phyloP scores from a whole-genome alignment of 1,140 invertebrate genomes.

The Drosophila hydei region DNA sequence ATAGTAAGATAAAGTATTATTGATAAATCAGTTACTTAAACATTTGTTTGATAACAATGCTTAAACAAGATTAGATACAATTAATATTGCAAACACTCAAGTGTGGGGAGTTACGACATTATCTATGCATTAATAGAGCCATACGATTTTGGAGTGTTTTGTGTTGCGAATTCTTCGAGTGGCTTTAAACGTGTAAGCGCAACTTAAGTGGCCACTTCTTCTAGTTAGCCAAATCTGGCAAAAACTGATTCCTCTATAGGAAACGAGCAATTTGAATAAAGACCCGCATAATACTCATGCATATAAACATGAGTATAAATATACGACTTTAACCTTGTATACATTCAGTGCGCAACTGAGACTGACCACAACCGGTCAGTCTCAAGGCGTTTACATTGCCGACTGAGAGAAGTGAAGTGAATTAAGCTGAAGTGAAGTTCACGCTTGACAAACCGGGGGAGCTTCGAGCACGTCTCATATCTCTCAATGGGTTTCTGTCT shows the following conservation, averaged over 20 bases:
- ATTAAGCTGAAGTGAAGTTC: slow-evolving; percentile 56
- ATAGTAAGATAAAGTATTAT: no score
- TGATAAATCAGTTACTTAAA: no score
- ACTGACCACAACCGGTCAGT: slow-evolving; percentile 71
- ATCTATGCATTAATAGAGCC: not conserved
- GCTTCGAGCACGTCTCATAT: slow-evolving; percentile 18
- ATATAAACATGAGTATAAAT: slow-evolving; percentile 48
- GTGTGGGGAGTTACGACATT: slow-evolving; percentile 18
- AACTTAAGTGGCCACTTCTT: slow-evolving; percentile 12
- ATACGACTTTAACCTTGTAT: slow-evolving; percentile 53
- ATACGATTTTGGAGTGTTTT: slow-evolving; percentile 29
- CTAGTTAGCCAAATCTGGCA: slow-evolving; percentile 5
- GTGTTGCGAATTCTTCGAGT: slow-evolving; percentile 11
- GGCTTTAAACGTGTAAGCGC: slow-evolving; percentile 17
- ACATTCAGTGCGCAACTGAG: slow-evolving; percentile 53
- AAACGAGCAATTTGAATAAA: slow-evolving; percentile 42
- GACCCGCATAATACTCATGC: slow-evolving; percentile 16
- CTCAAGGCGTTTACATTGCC: slow-evolving; percentile 68
- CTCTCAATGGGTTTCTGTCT: slow-evolving; percentile 24
- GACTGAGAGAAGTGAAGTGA: slow-evolving; percentile 37
- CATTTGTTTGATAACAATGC: not conserved
- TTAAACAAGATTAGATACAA: slow-evolving; percentile 33
- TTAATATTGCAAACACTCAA: slow-evolving; percentile 10
- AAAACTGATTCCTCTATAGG: slow-evolving; percentile 14
- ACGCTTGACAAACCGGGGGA: slow-evolving; percentile 40